These are phyloP conservation scores for Notolabrus celidotus DNA, from an alignment of 2,797 vertebrate species.

Conservation along the genomic window DNA sequence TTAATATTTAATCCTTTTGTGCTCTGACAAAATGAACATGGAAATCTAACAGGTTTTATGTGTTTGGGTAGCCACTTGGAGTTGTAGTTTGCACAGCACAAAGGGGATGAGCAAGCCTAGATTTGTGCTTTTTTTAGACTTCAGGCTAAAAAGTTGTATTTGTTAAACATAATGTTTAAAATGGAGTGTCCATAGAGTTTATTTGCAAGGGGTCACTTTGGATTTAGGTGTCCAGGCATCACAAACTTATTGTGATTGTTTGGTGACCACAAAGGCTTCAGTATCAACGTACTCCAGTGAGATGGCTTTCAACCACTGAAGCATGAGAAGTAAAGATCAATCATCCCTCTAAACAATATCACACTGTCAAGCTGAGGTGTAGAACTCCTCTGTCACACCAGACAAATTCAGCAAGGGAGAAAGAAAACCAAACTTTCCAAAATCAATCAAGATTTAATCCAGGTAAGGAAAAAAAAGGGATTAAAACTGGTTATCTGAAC, in stretches of 20 bases:
- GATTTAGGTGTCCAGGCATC: neutral
- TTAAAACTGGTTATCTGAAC: neutral
- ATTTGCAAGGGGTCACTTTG: neutral
- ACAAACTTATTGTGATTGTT: neutral
- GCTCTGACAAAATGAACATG: no score
- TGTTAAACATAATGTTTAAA: neutral
- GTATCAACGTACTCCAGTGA: neutral
- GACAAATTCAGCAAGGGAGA: neutral
- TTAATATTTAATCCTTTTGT: no score
- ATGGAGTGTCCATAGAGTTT: neutral
- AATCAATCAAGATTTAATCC: neutral
- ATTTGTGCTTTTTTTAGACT: no score
- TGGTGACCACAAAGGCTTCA: neutral
- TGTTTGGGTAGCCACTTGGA: no score
- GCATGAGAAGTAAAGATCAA: neutral
- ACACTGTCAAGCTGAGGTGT: neutral
- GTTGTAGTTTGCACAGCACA: no score
- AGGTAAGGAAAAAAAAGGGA: neutral
- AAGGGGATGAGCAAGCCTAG: no score
- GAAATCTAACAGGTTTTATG: no score
- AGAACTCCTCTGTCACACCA: neutral
- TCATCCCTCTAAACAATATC: neutral
- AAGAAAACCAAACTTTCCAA: neutral
- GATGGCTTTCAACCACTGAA: neutral
- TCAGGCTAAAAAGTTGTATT: neutral